A percentile compares a stretch with the other conserved stretches of the same genome.
Evolutionary conservation across 2,797 vertebrate genomes (phyloP).

Genomic region (Megalops cyprinoides): DNA sequence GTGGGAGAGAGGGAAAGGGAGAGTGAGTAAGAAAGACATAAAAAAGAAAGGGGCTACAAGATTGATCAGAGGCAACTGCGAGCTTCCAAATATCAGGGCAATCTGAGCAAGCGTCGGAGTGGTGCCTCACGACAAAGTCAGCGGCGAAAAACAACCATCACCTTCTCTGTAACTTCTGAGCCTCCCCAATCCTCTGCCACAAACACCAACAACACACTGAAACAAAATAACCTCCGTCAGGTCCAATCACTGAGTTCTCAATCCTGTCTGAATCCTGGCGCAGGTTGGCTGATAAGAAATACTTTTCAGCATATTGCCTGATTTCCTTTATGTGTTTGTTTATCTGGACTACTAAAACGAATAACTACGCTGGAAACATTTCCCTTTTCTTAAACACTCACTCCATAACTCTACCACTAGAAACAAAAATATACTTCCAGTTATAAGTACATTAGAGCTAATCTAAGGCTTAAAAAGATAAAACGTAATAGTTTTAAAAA

Average conservation of each 20-base stretch:
- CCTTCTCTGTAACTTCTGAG: conserved; percentile 77
- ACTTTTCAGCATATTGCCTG: background rate
- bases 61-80: conserved; percentile 84
- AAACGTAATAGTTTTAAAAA: background rate
- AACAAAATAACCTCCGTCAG: conserved; percentile 68
- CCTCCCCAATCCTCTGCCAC: conserved; percentile 75
- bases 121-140: conserved; percentile 84
- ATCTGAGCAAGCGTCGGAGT: conserved; percentile 86
- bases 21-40: conserved; percentile 70
- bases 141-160: conserved; percentile 72
- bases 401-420: background rate
- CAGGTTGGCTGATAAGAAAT: background rate
- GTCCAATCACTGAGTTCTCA: background rate
- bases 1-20: conserved; percentile 43
- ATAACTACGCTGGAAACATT: background rate
- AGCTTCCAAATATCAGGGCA: conserved; percentile 80
- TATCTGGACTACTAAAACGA: background rate
- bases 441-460: background rate
- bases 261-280: background rate
- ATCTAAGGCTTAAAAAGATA: background rate
- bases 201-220: conserved; percentile 80
- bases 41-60: too few relatives aligned
- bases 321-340: background rate
- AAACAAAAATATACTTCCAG: background rate
- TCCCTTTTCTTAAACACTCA: background rate